These are phyloP conservation scores for Acinonyx jubatus DNA, from an alignment of 2,113 vertebrate genomes.

Conservation along the genomic window DNA sequence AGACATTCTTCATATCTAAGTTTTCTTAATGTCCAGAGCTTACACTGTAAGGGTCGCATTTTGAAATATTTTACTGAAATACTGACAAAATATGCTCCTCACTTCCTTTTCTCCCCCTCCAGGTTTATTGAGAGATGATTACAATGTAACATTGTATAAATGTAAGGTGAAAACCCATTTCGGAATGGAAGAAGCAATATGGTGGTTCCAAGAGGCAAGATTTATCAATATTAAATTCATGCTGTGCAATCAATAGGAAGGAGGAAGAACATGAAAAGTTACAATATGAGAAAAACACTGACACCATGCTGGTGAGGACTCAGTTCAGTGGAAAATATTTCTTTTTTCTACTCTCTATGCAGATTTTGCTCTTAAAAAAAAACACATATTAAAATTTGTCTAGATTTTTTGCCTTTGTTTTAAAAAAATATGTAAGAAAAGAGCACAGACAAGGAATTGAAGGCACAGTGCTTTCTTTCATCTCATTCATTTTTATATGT, in stretches of 20 bases:
- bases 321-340: constrained; percentile 15
- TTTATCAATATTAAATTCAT: constrained; percentile 7
- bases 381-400: constrained; percentile 16
- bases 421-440: background rate
- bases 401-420: constrained; percentile 35
- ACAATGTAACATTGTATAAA: background rate
- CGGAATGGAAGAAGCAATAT: background rate
- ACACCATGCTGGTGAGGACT: constrained; percentile 15
- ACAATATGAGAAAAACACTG: constrained; percentile 41
- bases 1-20: background rate
- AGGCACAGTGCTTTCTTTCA: background rate
- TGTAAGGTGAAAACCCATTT: background rate
- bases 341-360: constrained; percentile 23
- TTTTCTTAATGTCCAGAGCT: background rate
- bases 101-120: background rate
- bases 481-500: background rate
- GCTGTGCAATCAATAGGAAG: background rate
- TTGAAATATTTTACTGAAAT: constrained; percentile 10
- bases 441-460: background rate
- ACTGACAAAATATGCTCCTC: background rate
- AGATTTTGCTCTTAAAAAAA: constrained; percentile 7
- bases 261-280: background rate
- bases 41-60: background rate
- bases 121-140: background rate
- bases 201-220: background rate